These are phyloP conservation scores for Heloderma charlesbogerti DNA, from an alignment of 2,113 vertebrate genomes.

Conservation along the genomic window DNA sequence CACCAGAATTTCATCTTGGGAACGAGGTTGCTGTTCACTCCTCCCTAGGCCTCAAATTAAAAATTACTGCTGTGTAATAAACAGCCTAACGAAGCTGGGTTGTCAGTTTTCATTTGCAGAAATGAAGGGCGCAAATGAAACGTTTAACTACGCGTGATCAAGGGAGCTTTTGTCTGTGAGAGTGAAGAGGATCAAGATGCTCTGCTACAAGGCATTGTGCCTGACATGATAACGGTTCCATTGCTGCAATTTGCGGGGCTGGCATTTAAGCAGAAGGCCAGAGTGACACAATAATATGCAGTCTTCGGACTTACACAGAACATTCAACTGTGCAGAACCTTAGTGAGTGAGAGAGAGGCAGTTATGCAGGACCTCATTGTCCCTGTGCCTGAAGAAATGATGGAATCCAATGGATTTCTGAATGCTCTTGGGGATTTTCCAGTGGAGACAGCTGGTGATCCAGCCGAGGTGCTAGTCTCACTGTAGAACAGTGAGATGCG, in stretches of 20 bases:
- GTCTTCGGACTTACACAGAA: background rate
- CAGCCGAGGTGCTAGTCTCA: too few species aligned
- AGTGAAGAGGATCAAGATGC: slow-evolving; percentile 54
- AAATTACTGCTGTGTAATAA: slow-evolving; percentile 48
- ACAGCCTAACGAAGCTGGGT: slow-evolving; percentile 42
- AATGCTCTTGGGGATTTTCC: too few species aligned
- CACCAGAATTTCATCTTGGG: background rate
- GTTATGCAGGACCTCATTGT: too few species aligned
- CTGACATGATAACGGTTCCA: slow-evolving; percentile 2
- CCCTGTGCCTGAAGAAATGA: background rate
- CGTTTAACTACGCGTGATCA: background rate
- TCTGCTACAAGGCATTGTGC: slow-evolving; percentile 35
- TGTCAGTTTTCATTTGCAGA: slow-evolving; percentile 42
- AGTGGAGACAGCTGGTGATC: too few species aligned
- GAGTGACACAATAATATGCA: background rate
- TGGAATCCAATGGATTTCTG: too few species aligned
- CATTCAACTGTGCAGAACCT: background rate
- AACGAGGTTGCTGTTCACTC: slow-evolving; percentile 31
- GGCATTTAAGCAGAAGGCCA: background rate
- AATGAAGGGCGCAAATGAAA: background rate
- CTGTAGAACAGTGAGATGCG: too few species aligned
- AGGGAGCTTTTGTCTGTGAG: background rate
- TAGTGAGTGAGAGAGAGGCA: background rate
- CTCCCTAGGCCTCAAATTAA: slow-evolving; percentile 40
- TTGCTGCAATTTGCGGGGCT: fast-evolving